Evolutionary conservation across 2,888 invertebrate genomes (phyloP), one percentile per base, ranked within the genome.

Genomic region (Mythimna loreyi): DNA sequence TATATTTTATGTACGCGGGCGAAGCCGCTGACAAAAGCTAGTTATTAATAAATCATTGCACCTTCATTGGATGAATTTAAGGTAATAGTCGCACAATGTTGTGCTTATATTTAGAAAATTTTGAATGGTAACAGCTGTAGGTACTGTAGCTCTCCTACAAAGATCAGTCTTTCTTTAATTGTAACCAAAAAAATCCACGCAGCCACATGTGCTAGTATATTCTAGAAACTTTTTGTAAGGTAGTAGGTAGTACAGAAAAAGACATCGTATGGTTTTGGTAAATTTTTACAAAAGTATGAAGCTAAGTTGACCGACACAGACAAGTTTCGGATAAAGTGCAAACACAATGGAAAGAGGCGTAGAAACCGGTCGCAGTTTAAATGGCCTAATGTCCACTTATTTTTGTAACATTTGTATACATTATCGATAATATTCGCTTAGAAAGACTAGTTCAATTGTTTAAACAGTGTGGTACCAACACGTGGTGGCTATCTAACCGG

Each of bases 401-500:
- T n/a, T 25, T n/a, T 25, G 3, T 36, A 52, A 47, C 7, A 25
- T 19, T n/a, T 9, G 7, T 9, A 23, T 1, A 13, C 9, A 28
- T 57, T 45, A 8, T 28, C 9, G 16, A n/a, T 25, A 40, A 7
- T 16, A 9, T 4, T 36, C 4, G 13, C 45, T 9, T 9, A 21
- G 50, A 25, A 23, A 28, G 0, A 21, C 16, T 33, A 28, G 21
- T 36, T 52, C 0, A 9, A 40, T 52, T 16, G 23, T 72, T n/a
- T 68, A 21, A 36, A 64, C 36, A 9, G 40, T 52, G 36, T 23
- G 30, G 67, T 74, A 65, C 72, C 78, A 92, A 92, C 95, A 95
- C 95, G 95, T 95, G 95, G 95, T 95, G 85, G 69, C 72, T 81
- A 70, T 81, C 62, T 75, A 71, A 72, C 86, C 80, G 80, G 80